A percentile compares a stretch with the other conserved stretches of the same genome.
Conservation (phyloP, 2,888 invertebrate species). For the Amiota communis region DNA sequence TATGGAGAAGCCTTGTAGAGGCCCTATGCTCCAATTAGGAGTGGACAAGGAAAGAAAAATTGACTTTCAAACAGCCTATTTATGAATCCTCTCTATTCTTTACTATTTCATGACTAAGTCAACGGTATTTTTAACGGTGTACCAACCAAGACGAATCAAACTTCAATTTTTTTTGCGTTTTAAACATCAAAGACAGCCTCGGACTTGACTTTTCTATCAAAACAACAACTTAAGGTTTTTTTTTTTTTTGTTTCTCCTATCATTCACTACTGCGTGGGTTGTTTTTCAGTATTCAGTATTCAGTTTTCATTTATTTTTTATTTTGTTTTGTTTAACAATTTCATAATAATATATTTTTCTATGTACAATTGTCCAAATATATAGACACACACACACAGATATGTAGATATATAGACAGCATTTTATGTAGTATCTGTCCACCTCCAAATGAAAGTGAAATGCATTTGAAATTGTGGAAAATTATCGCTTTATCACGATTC, state of each 20-base stretch:
- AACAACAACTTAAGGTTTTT: background rate
- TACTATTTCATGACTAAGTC: too few species aligned
- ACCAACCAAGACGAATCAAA: too few species aligned
- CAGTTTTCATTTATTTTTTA: too few species aligned
- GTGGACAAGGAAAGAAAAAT: too few species aligned
- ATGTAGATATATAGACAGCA: too few species aligned
- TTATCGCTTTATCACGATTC: conserved; percentile 51
- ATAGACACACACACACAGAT: too few species aligned
- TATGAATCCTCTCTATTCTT: background rate
- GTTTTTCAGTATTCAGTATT: background rate
- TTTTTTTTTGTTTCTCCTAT: background rate
- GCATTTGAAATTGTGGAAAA: conserved; percentile 42
- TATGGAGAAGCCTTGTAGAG: too few species aligned
- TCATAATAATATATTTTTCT: conserved; percentile 20
- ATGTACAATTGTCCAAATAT: conserved; percentile 19
- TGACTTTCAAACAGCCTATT: background rate
- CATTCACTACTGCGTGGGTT: conserved; percentile 11
- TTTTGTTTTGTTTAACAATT: conserved; percentile 2
- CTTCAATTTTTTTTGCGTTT: background rate
- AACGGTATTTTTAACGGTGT: too few species aligned
- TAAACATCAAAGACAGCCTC: conserved; percentile 3
- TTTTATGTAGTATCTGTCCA: background rate
- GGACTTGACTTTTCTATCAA: conserved; percentile 19
- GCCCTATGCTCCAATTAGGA: too few species aligned
- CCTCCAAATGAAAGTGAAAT: conserved; percentile 46